Conservation (phyloP, 2,797 vertebrate species). For the Xiphophorus birchmanni region DNA sequence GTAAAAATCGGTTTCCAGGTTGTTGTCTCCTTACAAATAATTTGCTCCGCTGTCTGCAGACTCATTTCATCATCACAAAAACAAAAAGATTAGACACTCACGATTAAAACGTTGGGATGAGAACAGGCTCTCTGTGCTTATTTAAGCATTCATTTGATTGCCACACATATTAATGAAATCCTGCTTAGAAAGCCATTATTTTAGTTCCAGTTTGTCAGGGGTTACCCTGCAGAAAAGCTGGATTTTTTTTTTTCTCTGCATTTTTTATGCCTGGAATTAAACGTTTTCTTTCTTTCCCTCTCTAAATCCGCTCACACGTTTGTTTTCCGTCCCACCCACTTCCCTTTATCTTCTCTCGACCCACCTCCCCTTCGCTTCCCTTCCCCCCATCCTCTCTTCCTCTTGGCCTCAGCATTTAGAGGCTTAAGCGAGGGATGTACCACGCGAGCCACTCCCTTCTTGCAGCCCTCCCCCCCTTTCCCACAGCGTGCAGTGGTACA, state of each 20-base stretch:
- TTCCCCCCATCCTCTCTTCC: conserved; percentile 71
- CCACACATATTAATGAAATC: conserved; percentile 60
- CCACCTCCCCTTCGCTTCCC: conserved; percentile 62
- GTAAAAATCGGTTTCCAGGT: conserved; percentile 72
- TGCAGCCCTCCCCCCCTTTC: conserved; percentile 82
- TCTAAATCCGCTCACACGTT: conserved; percentile 77
- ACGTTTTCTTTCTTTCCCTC: conserved; percentile 50
- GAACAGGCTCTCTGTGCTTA: conserved; percentile 49
- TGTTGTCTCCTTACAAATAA: conserved; percentile 68
- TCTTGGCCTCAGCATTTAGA: conserved; percentile 83
- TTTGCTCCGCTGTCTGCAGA: conserved; percentile 62
- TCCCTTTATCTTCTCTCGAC: conserved; percentile 74
- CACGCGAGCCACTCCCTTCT: conserved; percentile 78
- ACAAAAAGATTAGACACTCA: conserved; percentile 63
- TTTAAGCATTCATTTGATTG: conserved; percentile 54
- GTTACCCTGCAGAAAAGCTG: conserved; percentile 57
- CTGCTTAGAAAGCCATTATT: conserved; percentile 52
- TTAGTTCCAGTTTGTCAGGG: conserved; percentile 62
- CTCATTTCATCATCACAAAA: conserved; percentile 79
- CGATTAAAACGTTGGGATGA: conserved; percentile 66
- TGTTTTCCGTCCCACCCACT: conserved; percentile 77
- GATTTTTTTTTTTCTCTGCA: not conserved
- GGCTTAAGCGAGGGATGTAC: conserved; percentile 80
- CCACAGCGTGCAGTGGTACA: conserved; percentile 85
- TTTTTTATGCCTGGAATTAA: conserved; percentile 61